Evolutionary conservation across 2,888 invertebrate genomes (phyloP), one percentile per base, ranked within the genome.

Genomic region (Peribatodes rhomboidaria): DNA sequence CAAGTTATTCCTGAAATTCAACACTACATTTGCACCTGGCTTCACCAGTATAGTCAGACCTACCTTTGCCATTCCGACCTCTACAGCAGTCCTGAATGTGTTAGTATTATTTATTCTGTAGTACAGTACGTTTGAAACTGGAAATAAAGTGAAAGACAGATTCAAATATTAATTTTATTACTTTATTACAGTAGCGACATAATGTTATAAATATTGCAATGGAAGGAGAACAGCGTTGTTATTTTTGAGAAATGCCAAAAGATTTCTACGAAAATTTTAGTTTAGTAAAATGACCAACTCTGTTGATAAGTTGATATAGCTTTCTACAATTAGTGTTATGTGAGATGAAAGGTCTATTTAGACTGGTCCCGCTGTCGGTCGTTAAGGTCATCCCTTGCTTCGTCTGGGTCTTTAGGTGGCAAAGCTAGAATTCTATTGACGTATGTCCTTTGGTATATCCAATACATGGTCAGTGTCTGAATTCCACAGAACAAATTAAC

Each of bases 1-100:
- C 79, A 78, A 84, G 85, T 85, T 84, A 86, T 84, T 85, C 80
- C 80, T 81, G 84, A 84, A 87, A 87, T 85, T 85, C 83, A 81
- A 81, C 82, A 84, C 84, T 27, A n/a, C 80, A 81, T 83, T 87
- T 80, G 82, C 84, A 84, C 82, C 81, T 82, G 77, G 70, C 61
- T 42, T 31, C 57, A 41, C 83, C 75, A 80, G 50, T 69, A 60
- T 53, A 27, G 22, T 54, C 66, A 81, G 69, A 11, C 82, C 68
- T 50, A 16, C 7, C 49, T 2, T 27, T 27, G 27, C 27, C 2
- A 2, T 31, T 2, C 18, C 11, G 8, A n/a, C 16, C 31, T 50
- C 18, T 16, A 33, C 13, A 20, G 2, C 3, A 14, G 14, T 14
- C n/a, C 20, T 13, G 10, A 13, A 7, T 10, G 2, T 11, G 18